Conservation (phyloP, 2,797 vertebrate species). For the Epinephelus malabaricus region DNA sequence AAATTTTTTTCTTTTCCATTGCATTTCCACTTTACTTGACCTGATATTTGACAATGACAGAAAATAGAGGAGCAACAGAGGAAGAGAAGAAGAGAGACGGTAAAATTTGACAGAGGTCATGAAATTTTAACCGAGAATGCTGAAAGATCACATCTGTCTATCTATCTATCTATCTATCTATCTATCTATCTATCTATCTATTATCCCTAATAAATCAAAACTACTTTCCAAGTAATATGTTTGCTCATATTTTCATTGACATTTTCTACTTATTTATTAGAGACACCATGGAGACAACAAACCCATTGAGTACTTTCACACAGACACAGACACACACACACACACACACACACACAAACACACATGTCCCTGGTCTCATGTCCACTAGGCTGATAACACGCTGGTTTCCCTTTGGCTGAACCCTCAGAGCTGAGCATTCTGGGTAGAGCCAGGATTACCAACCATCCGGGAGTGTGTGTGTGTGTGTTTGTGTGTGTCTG, state of each 20-base stretch:
- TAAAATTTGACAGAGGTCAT: neutral
- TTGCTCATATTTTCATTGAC: neutral
- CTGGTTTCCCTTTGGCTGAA: conserved; percentile 83
- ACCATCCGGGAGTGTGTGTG: conserved; percentile 19
- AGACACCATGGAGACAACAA: neutral
- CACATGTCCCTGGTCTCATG: conserved; percentile 55
- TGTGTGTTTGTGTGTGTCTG: neutral
- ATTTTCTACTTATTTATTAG: neutral
- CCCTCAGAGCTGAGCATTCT: conserved; percentile 76
- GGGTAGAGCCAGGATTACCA: conserved; percentile 77
- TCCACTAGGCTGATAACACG: conserved; percentile 68
- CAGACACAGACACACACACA: conserved; percentile 20
- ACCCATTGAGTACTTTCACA: conserved; percentile 19
- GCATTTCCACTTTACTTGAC: conserved; percentile 37
- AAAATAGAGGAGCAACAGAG: conserved; percentile 4
- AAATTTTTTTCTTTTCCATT: conserved; percentile 19
- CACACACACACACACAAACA: conserved; percentile 27
- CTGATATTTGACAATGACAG: conserved; percentile 42
- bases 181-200: neutral
- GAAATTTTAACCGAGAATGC: neutral
- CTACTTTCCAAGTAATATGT: neutral
- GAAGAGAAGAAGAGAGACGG: neutral
- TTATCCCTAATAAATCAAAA: neutral
- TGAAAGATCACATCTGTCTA: too few relatives aligned
- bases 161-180: neutral